Evolutionary conservation across 2,888 invertebrate species (phyloP).

Genomic region (Drosophila niveifrons): DNA sequence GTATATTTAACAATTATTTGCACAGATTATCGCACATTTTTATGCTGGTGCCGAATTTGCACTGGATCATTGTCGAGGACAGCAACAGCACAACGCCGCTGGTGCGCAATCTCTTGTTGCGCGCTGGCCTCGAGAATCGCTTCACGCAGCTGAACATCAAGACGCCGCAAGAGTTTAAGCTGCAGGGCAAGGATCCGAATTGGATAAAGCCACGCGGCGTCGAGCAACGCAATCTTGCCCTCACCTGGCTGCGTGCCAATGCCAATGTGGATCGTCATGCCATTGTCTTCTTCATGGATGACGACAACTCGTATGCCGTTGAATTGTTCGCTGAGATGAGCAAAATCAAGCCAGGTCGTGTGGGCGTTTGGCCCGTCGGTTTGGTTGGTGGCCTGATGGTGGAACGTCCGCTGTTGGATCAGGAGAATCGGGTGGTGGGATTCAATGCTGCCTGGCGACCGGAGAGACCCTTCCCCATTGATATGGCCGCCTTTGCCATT

Average conservation of each 20-base stretch:
- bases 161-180: constrained; percentile 90
- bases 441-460: constrained; percentile 94
- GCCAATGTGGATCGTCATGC: constrained; percentile 86
- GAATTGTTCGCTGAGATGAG: constrained; percentile 96
- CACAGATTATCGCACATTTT: constrained; percentile 93
- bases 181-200: constrained; percentile 88
- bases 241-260: constrained; percentile 89
- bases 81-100: constrained; percentile 87
- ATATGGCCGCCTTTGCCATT: constrained; percentile 99
- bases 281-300: constrained; percentile 98
- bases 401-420: constrained; percentile 93
- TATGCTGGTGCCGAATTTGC: constrained; percentile 93
- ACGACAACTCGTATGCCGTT: constrained; percentile 97
- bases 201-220: constrained; percentile 95
- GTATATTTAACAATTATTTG: background rate
- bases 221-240: constrained; percentile 94
- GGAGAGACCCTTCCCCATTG: constrained; percentile 96
- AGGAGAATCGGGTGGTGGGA: constrained; percentile 87
- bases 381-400: constrained; percentile 97
- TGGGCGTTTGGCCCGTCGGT: constrained; percentile 98
- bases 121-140: constrained; percentile 82
- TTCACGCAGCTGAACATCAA: constrained; percentile 89
- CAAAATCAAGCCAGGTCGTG: constrained; percentile 89
- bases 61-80: constrained; percentile 98
- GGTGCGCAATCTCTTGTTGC: constrained; percentile 90